Evolutionary conservation across 2,113 vertebrate genomes (phyloP), one percentile per base, ranked within the genome.

Genomic region (Rafetus swinhoei): DNA sequence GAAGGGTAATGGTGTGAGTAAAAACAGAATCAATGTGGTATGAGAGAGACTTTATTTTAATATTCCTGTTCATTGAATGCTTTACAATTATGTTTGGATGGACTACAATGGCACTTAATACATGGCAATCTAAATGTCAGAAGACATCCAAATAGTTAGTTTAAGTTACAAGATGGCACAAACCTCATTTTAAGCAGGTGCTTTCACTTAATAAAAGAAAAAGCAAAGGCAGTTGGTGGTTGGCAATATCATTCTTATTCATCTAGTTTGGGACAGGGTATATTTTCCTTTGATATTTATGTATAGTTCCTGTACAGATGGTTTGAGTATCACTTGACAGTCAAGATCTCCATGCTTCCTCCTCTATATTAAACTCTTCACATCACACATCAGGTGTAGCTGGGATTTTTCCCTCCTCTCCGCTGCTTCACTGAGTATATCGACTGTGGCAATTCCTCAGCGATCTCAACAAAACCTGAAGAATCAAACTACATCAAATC

Each of bases 1-100:
- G 54, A 79, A 86, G 84, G 57, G 84, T 74, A 82, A 1, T 39
- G 76, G 32, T 0, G 0, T 94, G 84, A 92, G 54, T 95, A 83
- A 87, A 94, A 77, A 90, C 7, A 65, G 76, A 84, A 79, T 82
- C 59, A 88, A 55, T 29, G 56, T 39, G 81, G 54, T 39, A 82
- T 90, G 77, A 94, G 55, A 77, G 85, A 87, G 80, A 86, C 88
- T 86, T 84, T 74, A 65, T 5, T 15, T 92, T 84, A 95, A 95
- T 82, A 45, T 77, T 72, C 18, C 90, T 79, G 2, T 50, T 82
- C 53, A 72, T 69, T 80, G 86, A 79, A 94, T 50, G 5, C 25
- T 4, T 2, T 60, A 24, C 56, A n/a, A 2, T 2, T 0, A 52
- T 65, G 35, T 77, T 18, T 84, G 76, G 52, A 77, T 92, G 84